Conservation (phyloP, 2,888 invertebrate genomes). For the Heliconius ethilla region DNA sequence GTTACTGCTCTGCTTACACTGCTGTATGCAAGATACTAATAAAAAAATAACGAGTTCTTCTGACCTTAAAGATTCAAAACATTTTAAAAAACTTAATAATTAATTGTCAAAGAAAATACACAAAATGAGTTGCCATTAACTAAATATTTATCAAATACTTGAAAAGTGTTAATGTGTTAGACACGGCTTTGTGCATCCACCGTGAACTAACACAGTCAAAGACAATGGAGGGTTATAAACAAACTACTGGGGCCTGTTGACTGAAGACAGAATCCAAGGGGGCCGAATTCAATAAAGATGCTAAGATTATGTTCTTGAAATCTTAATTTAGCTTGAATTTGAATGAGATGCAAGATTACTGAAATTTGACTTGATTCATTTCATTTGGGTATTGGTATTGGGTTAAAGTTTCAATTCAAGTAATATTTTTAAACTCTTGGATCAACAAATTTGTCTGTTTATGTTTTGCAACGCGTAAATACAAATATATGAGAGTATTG, state of each 20-base stretch:
- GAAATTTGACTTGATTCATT: not conserved
- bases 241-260: constrained; percentile 23
- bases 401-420: not conserved
- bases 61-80: not conserved
- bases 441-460: too few relatives aligned
- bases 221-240: constrained; percentile 34
- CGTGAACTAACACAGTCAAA: constrained; percentile 67
- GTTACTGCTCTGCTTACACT: not conserved
- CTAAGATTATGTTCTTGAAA: constrained; percentile 55
- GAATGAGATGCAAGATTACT: constrained; percentile 5
- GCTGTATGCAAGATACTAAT: not conserved
- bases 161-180: constrained; percentile 55
- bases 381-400: not conserved
- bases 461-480: too few relatives aligned
- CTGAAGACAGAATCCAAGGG: constrained; percentile 34
- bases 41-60: not conserved
- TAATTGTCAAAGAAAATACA: not conserved
- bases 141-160: constrained; percentile 57
- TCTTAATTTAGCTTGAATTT: constrained; percentile 66
- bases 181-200: constrained; percentile 63
- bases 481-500: too few relatives aligned
- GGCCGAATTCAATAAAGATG: constrained; percentile 70
- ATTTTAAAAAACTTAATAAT: not conserved
- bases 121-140: constrained; percentile 37
- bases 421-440: too few relatives aligned